phyloP scores from a whole-genome alignment of 2,113 vertebrate genomes.

The Corythaixoides concolor region DNA sequence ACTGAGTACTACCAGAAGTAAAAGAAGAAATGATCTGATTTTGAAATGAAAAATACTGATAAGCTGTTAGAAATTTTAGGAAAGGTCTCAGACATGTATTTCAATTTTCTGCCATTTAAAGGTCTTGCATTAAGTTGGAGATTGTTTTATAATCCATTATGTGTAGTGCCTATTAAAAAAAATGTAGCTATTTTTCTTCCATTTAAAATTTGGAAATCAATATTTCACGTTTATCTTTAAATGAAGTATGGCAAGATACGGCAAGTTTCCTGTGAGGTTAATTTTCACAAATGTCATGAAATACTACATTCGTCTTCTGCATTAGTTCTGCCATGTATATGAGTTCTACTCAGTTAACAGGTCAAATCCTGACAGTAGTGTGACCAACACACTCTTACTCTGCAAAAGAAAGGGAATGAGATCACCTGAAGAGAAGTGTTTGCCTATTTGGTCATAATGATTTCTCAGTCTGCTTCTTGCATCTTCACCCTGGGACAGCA shows the following conservation, averaged over 20 bases:
- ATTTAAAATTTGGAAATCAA: background rate
- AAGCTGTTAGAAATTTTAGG: background rate
- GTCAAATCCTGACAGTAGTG: background rate
- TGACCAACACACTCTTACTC: background rate
- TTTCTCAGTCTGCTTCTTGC: background rate
- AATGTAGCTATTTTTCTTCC: background rate
- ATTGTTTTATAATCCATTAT: background rate
- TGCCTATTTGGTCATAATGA: background rate
- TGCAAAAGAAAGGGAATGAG: background rate
- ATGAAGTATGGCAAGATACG: accelerated
- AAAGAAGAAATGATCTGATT: background rate
- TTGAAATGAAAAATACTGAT: background rate
- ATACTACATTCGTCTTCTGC: background rate
- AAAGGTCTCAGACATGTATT: background rate
- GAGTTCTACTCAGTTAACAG: background rate
- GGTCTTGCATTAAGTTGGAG: background rate
- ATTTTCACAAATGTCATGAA: background rate
- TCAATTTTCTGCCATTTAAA: background rate
- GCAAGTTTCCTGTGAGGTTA: background rate
- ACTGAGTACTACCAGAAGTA: background rate
- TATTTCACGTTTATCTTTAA: background rate
- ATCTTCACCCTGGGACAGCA: background rate
- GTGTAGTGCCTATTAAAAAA: background rate
- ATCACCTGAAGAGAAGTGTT: background rate
- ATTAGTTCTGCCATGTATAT: background rate